Conservation (phyloP, 2,113 vertebrate genomes). For the Meriones unguiculatus region DNA sequence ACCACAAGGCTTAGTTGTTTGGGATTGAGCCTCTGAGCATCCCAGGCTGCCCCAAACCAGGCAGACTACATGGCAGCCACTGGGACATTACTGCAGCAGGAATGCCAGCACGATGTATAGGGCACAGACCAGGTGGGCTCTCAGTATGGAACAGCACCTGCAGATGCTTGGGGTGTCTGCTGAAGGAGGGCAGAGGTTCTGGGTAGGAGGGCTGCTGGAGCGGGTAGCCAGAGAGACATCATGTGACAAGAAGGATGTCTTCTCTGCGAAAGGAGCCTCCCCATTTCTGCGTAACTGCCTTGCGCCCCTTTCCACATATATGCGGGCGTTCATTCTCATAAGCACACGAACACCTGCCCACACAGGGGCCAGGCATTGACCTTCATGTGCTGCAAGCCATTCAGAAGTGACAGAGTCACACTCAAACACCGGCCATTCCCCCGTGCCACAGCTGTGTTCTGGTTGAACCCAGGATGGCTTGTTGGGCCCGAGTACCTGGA, state of each 20-base stretch:
- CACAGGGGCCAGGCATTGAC: background rate
- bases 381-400: background rate
- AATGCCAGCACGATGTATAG: background rate
- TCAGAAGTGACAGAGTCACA: background rate
- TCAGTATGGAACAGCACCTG: background rate
- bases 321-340: fast-evolving
- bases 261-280: background rate
- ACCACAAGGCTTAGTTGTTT: background rate
- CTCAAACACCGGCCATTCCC: background rate
- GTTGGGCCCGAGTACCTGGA: background rate
- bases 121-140: background rate
- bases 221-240: background rate
- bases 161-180: background rate
- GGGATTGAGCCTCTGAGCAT: background rate
- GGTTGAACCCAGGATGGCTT: background rate
- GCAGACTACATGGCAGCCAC: background rate
- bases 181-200: background rate
- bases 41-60: background rate
- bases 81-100: background rate
- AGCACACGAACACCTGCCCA: too few relatives aligned
- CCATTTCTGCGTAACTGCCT: background rate
- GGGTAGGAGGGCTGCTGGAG: fast-evolving
- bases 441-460: too few relatives aligned
- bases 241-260: background rate
- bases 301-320: background rate